Conservation (phyloP, 2,888 invertebrate species). For the Graphium colonna region DNA sequence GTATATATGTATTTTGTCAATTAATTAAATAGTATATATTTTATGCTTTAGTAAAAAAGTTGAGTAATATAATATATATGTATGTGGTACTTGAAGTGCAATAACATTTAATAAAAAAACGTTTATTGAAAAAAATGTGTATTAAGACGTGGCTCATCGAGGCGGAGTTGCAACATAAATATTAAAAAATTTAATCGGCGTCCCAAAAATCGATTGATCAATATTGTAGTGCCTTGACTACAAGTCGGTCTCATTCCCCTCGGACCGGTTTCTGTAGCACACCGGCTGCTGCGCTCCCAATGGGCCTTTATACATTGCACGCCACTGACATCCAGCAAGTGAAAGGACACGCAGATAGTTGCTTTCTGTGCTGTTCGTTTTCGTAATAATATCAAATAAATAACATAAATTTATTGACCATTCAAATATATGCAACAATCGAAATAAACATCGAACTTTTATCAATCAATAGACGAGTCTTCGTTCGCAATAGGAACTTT, state of each 20-base stretch:
- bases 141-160: background rate
- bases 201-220: slow-evolving; percentile 74
- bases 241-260: slow-evolving; percentile 67
- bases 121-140: background rate
- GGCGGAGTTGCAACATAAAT: slow-evolving; percentile 12
- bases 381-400: slow-evolving; percentile 52
- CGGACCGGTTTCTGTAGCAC: slow-evolving; percentile 68
- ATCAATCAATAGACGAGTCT: too few species aligned
- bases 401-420: background rate
- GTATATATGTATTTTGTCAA: too few species aligned
- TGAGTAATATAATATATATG: too few species aligned
- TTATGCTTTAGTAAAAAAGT: background rate
- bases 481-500: background rate
- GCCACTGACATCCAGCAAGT: slow-evolving; percentile 57
- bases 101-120: background rate
- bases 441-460: background rate
- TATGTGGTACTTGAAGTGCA: too few species aligned
- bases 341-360: slow-evolving; percentile 75
- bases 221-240: slow-evolving; percentile 70
- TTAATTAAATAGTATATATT: too few species aligned
- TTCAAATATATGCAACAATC: slow-evolving; percentile 4
- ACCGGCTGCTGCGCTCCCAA: slow-evolving; percentile 63
- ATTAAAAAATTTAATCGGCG: slow-evolving; percentile 36
- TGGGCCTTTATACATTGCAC: slow-evolving; percentile 47
- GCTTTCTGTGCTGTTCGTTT: slow-evolving; percentile 64